A percentile compares a stretch with the other conserved stretches of the same genome.
These are phyloP conservation scores for Connochaetes taurinus DNA, from an alignment of 2,113 vertebrate species.

Conservation along the genomic window DNA sequence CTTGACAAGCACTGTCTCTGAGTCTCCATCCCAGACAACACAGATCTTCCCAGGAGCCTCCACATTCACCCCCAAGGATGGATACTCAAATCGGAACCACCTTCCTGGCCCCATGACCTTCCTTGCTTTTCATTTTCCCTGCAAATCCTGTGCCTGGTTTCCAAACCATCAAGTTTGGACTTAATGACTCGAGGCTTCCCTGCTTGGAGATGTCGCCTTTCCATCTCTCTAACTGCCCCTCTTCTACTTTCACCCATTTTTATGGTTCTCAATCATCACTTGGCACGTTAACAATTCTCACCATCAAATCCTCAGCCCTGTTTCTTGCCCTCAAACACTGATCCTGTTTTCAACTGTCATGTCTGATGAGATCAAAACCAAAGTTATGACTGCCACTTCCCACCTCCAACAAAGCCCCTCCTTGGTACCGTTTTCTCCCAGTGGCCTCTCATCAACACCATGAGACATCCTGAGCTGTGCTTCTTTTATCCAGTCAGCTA, in stretches of 20 bases:
- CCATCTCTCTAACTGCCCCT: background rate
- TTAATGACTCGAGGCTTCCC: background rate
- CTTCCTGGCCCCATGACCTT: background rate
- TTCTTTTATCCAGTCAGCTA: background rate
- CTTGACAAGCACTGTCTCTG: background rate
- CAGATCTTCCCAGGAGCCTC: background rate
- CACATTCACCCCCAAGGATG: background rate
- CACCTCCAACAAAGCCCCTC: background rate
- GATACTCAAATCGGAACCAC: background rate
- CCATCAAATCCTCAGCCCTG: background rate
- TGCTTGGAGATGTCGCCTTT: background rate
- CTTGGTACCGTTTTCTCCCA: background rate
- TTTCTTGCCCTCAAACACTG: background rate
- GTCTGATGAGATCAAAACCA: background rate
- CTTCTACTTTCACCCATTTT: background rate
- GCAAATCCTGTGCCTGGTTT: background rate
- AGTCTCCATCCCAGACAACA: background rate
- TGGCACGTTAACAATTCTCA: background rate
- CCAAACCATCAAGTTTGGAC: background rate
- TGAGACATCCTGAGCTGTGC: background rate
- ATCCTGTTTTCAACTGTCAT: background rate
- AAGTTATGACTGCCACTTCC: background rate
- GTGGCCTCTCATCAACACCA: background rate
- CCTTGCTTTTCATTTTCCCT: background rate
- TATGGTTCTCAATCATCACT: background rate